These are phyloP conservation scores for Bovichtus variegatus DNA, from an alignment of 2,797 vertebrate genomes.

Conservation along the genomic window DNA sequence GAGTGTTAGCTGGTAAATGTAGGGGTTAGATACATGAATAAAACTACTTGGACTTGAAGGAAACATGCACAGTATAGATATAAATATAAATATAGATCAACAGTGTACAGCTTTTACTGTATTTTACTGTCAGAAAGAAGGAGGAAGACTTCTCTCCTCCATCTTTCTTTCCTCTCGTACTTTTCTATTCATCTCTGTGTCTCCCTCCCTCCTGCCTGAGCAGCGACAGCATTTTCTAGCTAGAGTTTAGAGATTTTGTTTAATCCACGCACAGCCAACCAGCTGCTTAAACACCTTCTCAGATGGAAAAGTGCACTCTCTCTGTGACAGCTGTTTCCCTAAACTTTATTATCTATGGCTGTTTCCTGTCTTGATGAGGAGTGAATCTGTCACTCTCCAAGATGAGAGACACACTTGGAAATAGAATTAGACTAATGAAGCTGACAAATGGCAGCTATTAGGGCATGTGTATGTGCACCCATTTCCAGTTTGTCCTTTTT, in stretches of 20 bases:
- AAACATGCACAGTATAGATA: not conserved
- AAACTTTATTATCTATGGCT: constrained; percentile 49
- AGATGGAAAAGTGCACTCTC: constrained; percentile 39
- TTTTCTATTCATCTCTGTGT: constrained; percentile 18
- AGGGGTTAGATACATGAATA: constrained; percentile 2
- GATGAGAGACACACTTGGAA: constrained; percentile 62
- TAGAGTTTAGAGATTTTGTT: constrained; percentile 57
- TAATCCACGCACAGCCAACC: constrained; percentile 44
- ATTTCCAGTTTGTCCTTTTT: constrained; percentile 37
- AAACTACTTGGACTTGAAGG: not conserved
- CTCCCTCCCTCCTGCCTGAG: constrained; percentile 13
- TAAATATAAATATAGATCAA: no score
- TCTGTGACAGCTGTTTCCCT: constrained; percentile 48
- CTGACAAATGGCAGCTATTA: constrained; percentile 74
- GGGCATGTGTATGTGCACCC: constrained; percentile 13
- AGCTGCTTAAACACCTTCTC: constrained; percentile 59
- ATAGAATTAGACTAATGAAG: constrained; percentile 70
- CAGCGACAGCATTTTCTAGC: constrained; percentile 30
- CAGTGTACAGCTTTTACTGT: not conserved
- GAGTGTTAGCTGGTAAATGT: constrained; percentile 1
- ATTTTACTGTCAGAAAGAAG: constrained; percentile 3
- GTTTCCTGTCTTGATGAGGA: constrained; percentile 39
- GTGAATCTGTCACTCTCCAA: constrained; percentile 51
- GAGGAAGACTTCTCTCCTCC: constrained; percentile 5
- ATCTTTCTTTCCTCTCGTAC: not conserved